Conservation (phyloP, 2,113 vertebrate species). For the Corydoras sp. region DNA sequence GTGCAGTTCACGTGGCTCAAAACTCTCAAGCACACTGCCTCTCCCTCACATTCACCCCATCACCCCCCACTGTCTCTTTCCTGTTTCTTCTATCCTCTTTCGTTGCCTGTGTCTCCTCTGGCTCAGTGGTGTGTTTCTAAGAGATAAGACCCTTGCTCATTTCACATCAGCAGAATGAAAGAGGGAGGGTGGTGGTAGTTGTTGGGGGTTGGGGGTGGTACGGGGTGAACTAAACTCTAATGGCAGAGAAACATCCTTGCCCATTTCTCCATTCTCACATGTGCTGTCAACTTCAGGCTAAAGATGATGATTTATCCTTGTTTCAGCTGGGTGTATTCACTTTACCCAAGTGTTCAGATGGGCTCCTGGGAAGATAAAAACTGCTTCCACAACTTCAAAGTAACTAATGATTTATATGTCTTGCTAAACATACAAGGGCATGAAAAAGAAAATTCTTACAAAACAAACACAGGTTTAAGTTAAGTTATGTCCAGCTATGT, state of each 20-base stretch:
- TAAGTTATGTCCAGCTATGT: too few relatives aligned
- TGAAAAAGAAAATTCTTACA: neutral
- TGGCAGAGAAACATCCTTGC: conserved; percentile 16
- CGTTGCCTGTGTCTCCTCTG: conserved; percentile 58
- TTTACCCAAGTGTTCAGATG: conserved; percentile 15
- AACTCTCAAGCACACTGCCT: conserved; percentile 29
- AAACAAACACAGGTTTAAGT: neutral
- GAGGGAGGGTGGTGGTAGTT: conserved; percentile 41
- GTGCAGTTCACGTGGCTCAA: conserved; percentile 42
- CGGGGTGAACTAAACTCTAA: conserved; percentile 26
- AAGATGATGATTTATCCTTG: conserved; percentile 34
- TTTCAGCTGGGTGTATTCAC: conserved; percentile 28
- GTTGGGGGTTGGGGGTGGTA: conserved; percentile 28
- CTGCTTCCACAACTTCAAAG: neutral
- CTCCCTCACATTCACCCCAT: neutral
- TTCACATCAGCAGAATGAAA: conserved; percentile 70
- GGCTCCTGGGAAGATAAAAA: conserved; percentile 4
- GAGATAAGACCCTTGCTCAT: conserved; percentile 74
- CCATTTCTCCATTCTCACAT: conserved; percentile 26
- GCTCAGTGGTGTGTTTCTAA: conserved; percentile 73
- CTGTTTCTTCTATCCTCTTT: conserved; percentile 47
- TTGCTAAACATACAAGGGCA: neutral
- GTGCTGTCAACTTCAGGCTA: conserved; percentile 28
- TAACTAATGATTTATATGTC: conserved; percentile 5
- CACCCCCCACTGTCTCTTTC: too few relatives aligned